Evolutionary conservation across 2,888 invertebrate species (phyloP).

Genomic region (Abrostola triplasia): DNA sequence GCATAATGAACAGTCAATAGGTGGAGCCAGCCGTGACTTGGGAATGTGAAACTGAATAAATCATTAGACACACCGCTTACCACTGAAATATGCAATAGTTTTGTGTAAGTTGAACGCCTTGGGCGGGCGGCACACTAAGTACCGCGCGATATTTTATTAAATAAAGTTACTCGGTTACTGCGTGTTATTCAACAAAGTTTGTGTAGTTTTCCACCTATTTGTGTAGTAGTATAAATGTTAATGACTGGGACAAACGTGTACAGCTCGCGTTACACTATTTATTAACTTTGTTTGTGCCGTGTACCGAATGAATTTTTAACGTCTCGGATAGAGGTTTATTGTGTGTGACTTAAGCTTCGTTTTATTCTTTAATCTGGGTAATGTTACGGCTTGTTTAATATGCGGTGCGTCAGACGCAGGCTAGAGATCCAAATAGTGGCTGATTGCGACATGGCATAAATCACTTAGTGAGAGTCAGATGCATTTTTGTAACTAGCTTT

Average conservation of each 20-base stretch:
- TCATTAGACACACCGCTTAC: conserved; percentile 80
- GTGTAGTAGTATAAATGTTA: conserved; percentile 76
- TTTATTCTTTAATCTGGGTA: conserved; percentile 16
- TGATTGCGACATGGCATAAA: too few relatives aligned
- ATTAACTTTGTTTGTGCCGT: conserved; percentile 69
- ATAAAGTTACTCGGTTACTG: conserved; percentile 76
- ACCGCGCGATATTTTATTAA: conserved; percentile 82
- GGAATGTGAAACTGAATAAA: conserved; percentile 85
- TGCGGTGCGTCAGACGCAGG: conserved; percentile 7
- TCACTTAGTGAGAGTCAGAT: too few relatives aligned
- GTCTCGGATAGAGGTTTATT: conserved; percentile 44
- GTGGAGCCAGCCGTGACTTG: conserved; percentile 75
- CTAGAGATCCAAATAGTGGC: too few relatives aligned
- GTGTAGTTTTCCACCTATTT: conserved; percentile 74
- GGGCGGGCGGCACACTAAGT: conserved; percentile 75
- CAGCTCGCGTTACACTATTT: conserved; percentile 61
- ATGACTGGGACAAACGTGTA: conserved; percentile 69
- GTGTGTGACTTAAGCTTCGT: conserved; percentile 12
- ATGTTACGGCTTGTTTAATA: conserved; percentile 7
- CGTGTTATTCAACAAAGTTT: conserved; percentile 76
- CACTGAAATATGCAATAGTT: conserved; percentile 86
- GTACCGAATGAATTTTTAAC: conserved; percentile 72
- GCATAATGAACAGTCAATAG: conserved; percentile 81
- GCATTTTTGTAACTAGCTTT: too few relatives aligned
- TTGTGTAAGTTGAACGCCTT: conserved; percentile 85